Evolutionary conservation across 2,888 invertebrate genomes (phyloP), one percentile per base, ranked within the genome.

Genomic region (Schrankia costaestrigalis): DNA sequence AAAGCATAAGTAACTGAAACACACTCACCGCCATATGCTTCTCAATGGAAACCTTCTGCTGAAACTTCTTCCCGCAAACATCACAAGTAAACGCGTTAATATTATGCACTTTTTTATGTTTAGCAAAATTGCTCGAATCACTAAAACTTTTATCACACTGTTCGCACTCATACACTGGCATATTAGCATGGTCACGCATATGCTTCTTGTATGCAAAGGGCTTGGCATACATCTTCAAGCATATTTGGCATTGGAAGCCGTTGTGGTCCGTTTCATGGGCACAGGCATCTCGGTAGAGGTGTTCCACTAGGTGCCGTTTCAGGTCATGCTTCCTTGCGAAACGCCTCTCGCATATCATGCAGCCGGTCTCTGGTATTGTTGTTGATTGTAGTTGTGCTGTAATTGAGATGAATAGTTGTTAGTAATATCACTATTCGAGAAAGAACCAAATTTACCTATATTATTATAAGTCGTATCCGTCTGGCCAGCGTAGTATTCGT

Each of bases 61-160:
- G 65, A 35, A 81, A 85, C 43, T 78, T 83, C 39, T 66, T 76
- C 0, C 50, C 36, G 35, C 86, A 86, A 0, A 71, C 23, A 21
- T 77, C 71, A 33, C 85, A 84, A 0, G 61, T 26, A 0, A 62
- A 33, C 0, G 62, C 61, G 13, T 45, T 35, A 1, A 66, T 11
- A 24, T 77, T 75, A 43, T 85, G 86, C 0, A 77, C 62, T 22
- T 84, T 84, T 48, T 75, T 82, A 42, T 86, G 86, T n/a, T 85
- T 85, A 0, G 75, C 63, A 39, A 78, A 83, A 33, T 85, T 84
- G 31, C 78, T 80, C 0, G 78, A 78, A 37, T 85, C 84, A 23
- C 80, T 77, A 49, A 85, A 86, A 0, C 56, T 51, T 3, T 74
- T 76, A 13, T 73, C 35, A 46, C 86, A 86, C 0, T 76, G 1